Evolutionary conservation across 2,888 invertebrate species (phyloP).

Genomic region (Celastrina argiolus): DNA sequence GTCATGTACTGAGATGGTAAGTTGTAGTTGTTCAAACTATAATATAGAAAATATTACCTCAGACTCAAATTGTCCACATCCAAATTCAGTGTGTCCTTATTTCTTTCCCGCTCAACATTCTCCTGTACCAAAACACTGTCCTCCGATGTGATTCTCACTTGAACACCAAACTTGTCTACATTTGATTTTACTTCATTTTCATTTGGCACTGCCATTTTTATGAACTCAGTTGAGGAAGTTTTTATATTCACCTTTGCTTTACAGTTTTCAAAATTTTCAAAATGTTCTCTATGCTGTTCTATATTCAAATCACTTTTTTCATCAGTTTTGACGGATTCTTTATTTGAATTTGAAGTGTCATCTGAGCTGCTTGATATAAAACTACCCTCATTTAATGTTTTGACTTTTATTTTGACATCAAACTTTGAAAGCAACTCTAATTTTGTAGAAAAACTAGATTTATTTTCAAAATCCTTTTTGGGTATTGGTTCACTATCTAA

Average conservation of each 20-base stretch:
- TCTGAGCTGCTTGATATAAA: slow-evolving; percentile 58
- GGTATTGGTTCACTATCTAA: slow-evolving; percentile 24
- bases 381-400: slow-evolving; percentile 64
- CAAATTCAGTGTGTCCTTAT: slow-evolving; percentile 67
- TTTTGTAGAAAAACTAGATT: slow-evolving; percentile 63
- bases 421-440: slow-evolving; percentile 72
- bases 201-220: slow-evolving; percentile 71
- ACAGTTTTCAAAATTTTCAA: slow-evolving; percentile 46
- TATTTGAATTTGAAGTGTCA: slow-evolving; percentile 48
- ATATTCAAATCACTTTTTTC: slow-evolving; percentile 41
- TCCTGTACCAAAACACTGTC: slow-evolving; percentile 68
- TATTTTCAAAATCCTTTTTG: slow-evolving; percentile 40
- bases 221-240: slow-evolving; percentile 55
- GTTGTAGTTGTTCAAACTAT: too few species aligned
- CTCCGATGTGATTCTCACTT: slow-evolving; percentile 71
- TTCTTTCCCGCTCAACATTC: slow-evolving; percentile 48
- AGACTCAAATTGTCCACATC: slow-evolving; percentile 77
- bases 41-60: slow-evolving; percentile 45
- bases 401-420: slow-evolving; percentile 74
- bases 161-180: slow-evolving; percentile 69
- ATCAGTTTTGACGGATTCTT: slow-evolving; percentile 43
- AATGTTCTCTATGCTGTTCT: slow-evolving; percentile 51
- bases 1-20: too few species aligned
- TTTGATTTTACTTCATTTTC: slow-evolving; percentile 63
- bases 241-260: slow-evolving; percentile 52